Percentiles rank a stretch among this genome's conserved stretches.
phyloP scores from a whole-genome alignment of 2,888 invertebrate genomes.

The Pimpla rufipes region DNA sequence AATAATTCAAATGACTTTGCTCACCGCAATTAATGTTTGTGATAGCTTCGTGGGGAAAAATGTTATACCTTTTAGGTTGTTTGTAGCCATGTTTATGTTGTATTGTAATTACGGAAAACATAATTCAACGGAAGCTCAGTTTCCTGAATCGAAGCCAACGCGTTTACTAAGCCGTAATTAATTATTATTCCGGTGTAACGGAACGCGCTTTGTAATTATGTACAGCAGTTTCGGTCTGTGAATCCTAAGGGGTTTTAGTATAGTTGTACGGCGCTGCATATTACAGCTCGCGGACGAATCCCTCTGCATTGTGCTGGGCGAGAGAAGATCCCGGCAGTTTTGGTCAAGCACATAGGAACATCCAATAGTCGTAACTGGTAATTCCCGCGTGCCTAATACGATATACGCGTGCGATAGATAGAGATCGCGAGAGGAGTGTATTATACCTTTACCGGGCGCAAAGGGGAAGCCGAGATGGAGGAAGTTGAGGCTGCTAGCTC shows the following conservation, averaged over 20 bases:
- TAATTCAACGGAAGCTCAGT: neutral
- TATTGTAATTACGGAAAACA: neutral
- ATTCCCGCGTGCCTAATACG: constrained; percentile 52
- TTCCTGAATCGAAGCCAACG: neutral
- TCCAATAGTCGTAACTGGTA: constrained; percentile 64
- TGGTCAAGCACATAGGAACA: constrained; percentile 45
- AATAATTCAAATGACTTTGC: no score
- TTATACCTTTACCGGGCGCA: constrained; percentile 12
- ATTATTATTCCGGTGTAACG: constrained; percentile 30
- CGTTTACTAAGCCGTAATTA: neutral
- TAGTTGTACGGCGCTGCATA: constrained; percentile 31
- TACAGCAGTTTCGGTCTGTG: constrained; percentile 17
- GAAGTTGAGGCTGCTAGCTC: constrained; percentile 47
- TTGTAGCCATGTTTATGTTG: neutral
- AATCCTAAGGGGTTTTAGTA: constrained; percentile 34
- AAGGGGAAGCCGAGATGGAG: constrained; percentile 39
- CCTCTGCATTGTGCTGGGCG: constrained; percentile 20
- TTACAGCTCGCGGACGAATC: constrained; percentile 36
- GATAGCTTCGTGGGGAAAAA: no score
- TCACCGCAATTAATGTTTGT: no score
- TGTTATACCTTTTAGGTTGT: no score
- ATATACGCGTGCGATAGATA: constrained; percentile 40
- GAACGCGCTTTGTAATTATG: constrained; percentile 24
- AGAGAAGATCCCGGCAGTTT: constrained; percentile 43
- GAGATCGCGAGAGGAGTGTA: constrained; percentile 39